Base-by-base conservation (phyloP, 2,797 vertebrate species). In the Microhierax caerulescens region DNA sequence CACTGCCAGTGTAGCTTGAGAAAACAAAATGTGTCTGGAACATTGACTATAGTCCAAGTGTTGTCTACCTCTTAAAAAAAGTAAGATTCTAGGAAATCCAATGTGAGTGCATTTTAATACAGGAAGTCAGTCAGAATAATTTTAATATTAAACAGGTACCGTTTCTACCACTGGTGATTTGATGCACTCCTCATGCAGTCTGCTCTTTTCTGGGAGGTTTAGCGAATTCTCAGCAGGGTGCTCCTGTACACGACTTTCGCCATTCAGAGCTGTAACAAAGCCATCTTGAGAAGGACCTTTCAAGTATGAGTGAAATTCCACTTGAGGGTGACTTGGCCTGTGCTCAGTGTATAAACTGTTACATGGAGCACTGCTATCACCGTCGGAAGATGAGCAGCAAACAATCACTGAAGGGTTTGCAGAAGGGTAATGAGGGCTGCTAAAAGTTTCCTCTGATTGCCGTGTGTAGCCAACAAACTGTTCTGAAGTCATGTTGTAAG, bases 271-370 rank as follows among this genome's bases (percentile, higher is more conserved):
- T 74, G 98, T 98, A 91, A 98, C 98, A 97, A 98, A 99, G 81
- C 98, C 98, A 92, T 98, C 98, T 96, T 98, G 98, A 69, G 97
- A 97, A 97, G 99, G 99, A 97, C 98, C 99, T 98, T 99, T 99
- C 98, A 99, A 98, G 98, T 99, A 99, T 57, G 99, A 99, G 85
- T 99, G 99, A 97, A 99, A 99, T 97, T 99, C 99, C 93, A 98
- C 98, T 97, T 98, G 99, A 23, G 98, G 97, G 96, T 98, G 98
- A 84, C 64, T 97, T 34, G 98, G 98, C 28, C 98, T 98, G 60
- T 98, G 99, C 92, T 99, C 98, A 8, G 94, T 79, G 64, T 99
- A 99, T 13, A 98, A 97, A 70, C 97, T 98, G 96, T 98, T 99
- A 93, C 99, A 98, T 69, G 97, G 96, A 88, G 95, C 88, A 48